Evolutionary conservation across 2,797 vertebrate species (phyloP), one percentile per base, ranked within the genome.

Genomic region (Leuciscus waleckii): DNA sequence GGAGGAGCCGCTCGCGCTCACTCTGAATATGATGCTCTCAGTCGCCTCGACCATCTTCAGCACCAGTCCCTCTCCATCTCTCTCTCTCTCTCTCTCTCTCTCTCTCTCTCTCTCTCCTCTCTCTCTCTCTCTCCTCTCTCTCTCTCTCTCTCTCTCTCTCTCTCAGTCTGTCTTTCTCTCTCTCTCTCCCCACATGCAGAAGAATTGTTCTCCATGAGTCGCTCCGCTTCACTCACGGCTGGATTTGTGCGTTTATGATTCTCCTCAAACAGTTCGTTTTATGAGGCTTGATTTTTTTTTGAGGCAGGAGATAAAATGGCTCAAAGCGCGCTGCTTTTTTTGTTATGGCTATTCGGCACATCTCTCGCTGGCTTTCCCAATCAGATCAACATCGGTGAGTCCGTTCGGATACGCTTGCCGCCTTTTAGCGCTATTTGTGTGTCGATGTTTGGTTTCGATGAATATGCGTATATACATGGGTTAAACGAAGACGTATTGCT

Each of bases 301-400:
- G 94, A 94, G 91, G 41, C 54, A 68, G 21, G 71, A 23, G 54
- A 41, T 95, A 97, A 96, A 94, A 99, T 99, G 98, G 96, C 97
- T 96, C 97, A 96, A 88, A 94, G 93, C 92, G 89, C 93, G 93
- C 90, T 97, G 94, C 93, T 97, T 92, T 91, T 97, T 90, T 93
- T 98, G 90, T 95, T 97, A 92, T 97, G 96, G 96, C 95, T 98
- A 92, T 95, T 95, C 91, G 96, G 96, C 89, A 94, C 94, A 92
- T 96, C 97, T 87, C 93, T 93, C 90, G 97, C 96, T 80, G 98
- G 96, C 89, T 98, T 99, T 92, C 98, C 98, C 76, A 99, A 98
- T 94, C 98, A 98, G 95, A 99, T 99, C 89, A 99, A 98, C 91
- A 99, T 99, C 93, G 98, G 98, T 99, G 95, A 98, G 98, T 95